Base-by-base conservation (phyloP, 2,888 invertebrate genomes). In the Lutraria lutraria region DNA sequence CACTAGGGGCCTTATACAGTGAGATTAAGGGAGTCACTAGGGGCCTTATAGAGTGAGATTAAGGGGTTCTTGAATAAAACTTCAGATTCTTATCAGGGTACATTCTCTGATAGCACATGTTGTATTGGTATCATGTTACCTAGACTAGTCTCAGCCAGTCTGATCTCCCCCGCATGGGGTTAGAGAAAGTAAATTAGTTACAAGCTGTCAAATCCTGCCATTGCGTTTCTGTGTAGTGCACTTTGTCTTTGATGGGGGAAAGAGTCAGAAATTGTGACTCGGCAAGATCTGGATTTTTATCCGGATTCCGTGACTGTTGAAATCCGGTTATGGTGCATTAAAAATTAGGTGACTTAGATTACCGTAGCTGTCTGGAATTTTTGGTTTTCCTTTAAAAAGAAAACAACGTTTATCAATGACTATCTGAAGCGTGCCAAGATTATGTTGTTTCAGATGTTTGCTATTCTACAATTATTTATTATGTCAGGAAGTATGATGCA, bases 401-500 rank as follows among this genome's bases (percentile, higher is more conserved):
- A 68, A 68, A 68, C 63, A 68, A 25, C 25, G 63, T 68, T 68
- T 68, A 68, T 68, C 63, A 13, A n/a, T 25, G 12, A 68, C 6
- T 12, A 68, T 68, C 63, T 68, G 63, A 68, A 68, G 13, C 25
- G 13, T 68, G 63, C 63, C 63, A 68, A 68, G 63, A 68, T 68
- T 68, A 12, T 68, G 63, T 12, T 25, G n/a, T 68, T 68, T 68
- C 25, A 68, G 63, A n/a, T 68, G 25, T 25, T 68, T 68, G n/a
- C 25, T 68, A 25, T 68, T n/a, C 12, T 68, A 25, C 43, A 68
- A 68, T n/a, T 25, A n/a, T 68, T 25, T 6, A 68, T 68, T n/a
- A 68, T 68, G n/a, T 68, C 63, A n/a, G 63, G n/a, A 68, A 13
- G 12, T 6, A 68, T 25, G 63, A 68, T 68, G 25, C 63, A 68